Base-by-base conservation (phyloP, 2,113 vertebrate species). In the Speoplatyrhinus poulsoni region DNA sequence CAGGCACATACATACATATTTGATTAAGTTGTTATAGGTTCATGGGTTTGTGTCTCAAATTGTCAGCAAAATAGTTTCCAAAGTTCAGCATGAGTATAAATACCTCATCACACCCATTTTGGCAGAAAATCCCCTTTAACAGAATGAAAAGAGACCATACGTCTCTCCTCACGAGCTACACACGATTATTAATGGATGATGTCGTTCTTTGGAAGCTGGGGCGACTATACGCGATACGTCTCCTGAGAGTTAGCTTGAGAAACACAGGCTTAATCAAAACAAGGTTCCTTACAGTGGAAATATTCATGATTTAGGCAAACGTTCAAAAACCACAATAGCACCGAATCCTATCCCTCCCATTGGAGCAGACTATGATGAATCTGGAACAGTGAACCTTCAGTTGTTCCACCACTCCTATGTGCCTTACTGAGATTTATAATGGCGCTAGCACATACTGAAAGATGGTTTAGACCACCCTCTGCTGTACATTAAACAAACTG, bases 241-340 rank as follows among this genome's bases (percentile, higher is more conserved):
- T 69, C 80, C 0, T 19, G 67, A 67, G 83, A 79, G 53, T 33
- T 0, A 5, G 10, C 57, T 53, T 61, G 62, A 67, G 71, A 71
- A 83, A 87, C 71, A 50, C 65, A 32, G 16, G 12, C 54, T 36
- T 77, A 82, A 88, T 88, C 49, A 75, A 82, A 89, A 79, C 82
- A 83, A 80, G 69, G 60, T 65, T 63, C 41, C 32, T 46, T 26
- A 26, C 26, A 26, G 3, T 75, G 58, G 70, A 80, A 84, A 80
- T 63, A 52, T 63, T 64, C 63, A 47, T 3, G 65, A 62, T 41
- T 56, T 64, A 17, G 19, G 74, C 73, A 69, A 57, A 58, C 54
- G 12, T 58, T 69, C 36, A 61, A 58, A 68, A 82, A 75, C 57
- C 67, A 62, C 50, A 55, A 16, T 6, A 4, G 36, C 12, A 70